phyloP scores from a whole-genome alignment of 2,888 invertebrate genomes.

The Lottia scabra region DNA sequence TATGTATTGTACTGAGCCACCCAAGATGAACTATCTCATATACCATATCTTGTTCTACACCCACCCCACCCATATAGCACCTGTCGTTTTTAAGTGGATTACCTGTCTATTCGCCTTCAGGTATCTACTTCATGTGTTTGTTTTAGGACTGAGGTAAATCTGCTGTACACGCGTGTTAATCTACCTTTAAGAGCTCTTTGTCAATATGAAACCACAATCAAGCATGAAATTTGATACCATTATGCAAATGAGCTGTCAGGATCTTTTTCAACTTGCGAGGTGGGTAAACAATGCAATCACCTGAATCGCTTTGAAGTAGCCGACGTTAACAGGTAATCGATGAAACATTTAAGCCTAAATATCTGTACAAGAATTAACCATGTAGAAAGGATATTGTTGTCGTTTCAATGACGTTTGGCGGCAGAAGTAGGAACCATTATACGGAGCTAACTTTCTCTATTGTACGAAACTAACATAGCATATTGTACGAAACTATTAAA shows the following conservation, averaged over 20 bases:
- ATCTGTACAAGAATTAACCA: constrained; percentile 1
- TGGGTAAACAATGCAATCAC: constrained; percentile 7
- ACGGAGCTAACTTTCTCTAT: not conserved
- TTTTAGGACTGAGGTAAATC: not conserved
- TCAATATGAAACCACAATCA: constrained; percentile 3
- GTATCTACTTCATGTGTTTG: constrained; percentile 2
- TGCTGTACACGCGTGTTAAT: constrained; percentile 5
- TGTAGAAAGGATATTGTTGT: not conserved
- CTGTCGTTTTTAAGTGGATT: not conserved
- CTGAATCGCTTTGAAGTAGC: constrained; percentile 6
- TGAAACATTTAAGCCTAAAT: constrained; percentile 3
- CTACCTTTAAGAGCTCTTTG: constrained; percentile 3
- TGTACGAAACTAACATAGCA: not conserved
- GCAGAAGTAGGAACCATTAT: not conserved
- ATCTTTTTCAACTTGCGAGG: constrained; percentile 4
- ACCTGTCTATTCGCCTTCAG: constrained; percentile 1
- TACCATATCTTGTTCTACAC: not conserved
- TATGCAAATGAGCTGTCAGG: constrained; percentile 6
- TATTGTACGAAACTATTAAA: no score
- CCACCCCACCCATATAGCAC: constrained; percentile 5
- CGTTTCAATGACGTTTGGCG: not conserved
- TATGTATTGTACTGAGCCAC: not conserved
- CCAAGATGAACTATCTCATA: not conserved
- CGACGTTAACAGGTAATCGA: constrained; percentile 6
- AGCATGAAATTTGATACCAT: constrained; percentile 4